These are phyloP conservation scores for Lepus americanus DNA, from an alignment of 2,113 vertebrate genomes.

Conservation along the genomic window DNA sequence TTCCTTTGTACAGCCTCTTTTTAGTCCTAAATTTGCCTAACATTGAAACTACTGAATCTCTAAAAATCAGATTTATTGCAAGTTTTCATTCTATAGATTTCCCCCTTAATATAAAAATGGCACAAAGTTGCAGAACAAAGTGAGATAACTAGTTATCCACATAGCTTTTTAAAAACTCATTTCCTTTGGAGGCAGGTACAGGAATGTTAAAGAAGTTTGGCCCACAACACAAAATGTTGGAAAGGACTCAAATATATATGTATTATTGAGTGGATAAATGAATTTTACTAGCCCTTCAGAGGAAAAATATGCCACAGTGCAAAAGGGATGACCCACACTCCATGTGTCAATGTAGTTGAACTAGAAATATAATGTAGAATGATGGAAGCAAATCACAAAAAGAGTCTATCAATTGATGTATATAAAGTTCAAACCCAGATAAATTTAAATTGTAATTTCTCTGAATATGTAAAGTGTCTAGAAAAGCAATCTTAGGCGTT, in stretches of 20 bases:
- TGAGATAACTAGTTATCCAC: background rate
- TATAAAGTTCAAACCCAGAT: background rate
- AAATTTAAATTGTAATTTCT: conserved; percentile 7
- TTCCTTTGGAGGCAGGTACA: background rate
- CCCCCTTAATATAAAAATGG: background rate
- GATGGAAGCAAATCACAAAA: conserved; percentile 11
- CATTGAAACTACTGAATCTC: background rate
- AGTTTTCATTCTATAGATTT: background rate
- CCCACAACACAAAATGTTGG: background rate
- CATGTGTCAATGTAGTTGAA: background rate
- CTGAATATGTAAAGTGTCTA: background rate
- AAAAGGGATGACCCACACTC: background rate
- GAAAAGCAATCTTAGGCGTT: too few species aligned
- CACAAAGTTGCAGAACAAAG: background rate
- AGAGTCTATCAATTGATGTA: background rate
- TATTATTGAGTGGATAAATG: background rate
- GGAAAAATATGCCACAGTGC: background rate
- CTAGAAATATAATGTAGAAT: background rate
- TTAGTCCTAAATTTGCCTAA: background rate
- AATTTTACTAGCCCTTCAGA: background rate
- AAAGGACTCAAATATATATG: background rate
- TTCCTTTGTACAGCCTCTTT: background rate
- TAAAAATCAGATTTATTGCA: conserved; percentile 20
- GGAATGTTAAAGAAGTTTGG: conserved; percentile 17
- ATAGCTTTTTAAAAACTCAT: background rate